phyloP scores from a whole-genome alignment of 2,113 vertebrate species.

The Prinia subflava region DNA sequence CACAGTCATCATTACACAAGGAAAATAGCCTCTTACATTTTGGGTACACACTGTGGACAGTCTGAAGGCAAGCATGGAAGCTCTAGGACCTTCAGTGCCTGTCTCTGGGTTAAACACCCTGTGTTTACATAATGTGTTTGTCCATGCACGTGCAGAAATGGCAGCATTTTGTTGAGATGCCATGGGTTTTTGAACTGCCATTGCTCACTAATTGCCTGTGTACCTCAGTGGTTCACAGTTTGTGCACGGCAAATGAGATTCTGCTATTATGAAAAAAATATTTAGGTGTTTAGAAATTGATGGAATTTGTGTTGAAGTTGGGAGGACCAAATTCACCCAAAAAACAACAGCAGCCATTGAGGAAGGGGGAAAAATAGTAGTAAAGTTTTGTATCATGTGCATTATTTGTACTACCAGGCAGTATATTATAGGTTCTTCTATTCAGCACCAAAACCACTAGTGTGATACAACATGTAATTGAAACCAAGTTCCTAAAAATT shows the following conservation, averaged over 20 bases:
- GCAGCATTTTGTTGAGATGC: neutral
- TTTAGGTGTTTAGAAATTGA: neutral
- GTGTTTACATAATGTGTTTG: rapidly evolving
- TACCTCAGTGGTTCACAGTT: neutral
- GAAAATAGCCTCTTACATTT: neutral
- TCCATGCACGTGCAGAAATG: rapidly evolving
- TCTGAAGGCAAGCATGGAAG: neutral
- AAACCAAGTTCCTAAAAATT: neutral
- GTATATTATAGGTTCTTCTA: neutral
- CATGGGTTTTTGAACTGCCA: neutral
- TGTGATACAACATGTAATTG: neutral
- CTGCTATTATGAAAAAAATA: neutral
- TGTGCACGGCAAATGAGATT: neutral
- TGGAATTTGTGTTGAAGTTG: neutral
- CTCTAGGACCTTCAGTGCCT: neutral
- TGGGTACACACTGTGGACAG: neutral
- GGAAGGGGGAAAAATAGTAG: neutral
- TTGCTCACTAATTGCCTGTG: neutral
- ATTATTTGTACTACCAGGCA: neutral
- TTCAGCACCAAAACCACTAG: neutral
- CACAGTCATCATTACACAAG: neutral
- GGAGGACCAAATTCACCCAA: neutral
- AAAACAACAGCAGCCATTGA: neutral
- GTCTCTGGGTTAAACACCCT: neutral
- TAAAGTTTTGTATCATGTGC: neutral